phyloP scores from a whole-genome alignment of 2,113 vertebrate genomes.

The Bufo bufo region DNA sequence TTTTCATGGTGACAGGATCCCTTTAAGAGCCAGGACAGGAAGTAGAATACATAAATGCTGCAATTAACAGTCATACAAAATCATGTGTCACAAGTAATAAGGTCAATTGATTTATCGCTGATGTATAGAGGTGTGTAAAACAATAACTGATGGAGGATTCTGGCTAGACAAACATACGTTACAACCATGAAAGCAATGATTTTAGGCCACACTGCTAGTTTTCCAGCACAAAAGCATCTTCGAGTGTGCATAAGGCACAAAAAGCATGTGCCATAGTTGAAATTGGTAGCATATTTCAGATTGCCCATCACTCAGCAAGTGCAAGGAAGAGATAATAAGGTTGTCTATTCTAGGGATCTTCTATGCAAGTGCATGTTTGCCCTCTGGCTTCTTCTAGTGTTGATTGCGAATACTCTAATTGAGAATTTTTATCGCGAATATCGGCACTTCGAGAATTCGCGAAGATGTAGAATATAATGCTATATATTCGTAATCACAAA shows the following conservation, averaged over 20 bases:
- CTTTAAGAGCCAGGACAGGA: too few relatives aligned
- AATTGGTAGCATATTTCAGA: conserved; percentile 28
- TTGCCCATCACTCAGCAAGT: background rate
- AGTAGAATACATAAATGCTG: background rate
- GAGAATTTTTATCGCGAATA: too few relatives aligned
- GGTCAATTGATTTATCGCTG: background rate
- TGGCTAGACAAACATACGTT: background rate
- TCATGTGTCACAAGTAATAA: too few relatives aligned
- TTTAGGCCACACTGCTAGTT: background rate
- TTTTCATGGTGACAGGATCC: too few relatives aligned
- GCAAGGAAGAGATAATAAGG: background rate
- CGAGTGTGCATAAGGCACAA: background rate
- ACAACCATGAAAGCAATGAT: background rate
- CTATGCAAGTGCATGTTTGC: background rate
- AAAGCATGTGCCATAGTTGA: background rate
- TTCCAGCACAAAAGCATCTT: background rate
- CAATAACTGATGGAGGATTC: too few relatives aligned
- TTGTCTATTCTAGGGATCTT: background rate
- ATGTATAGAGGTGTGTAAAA: background rate
- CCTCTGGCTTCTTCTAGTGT: background rate
- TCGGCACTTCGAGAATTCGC: too few relatives aligned
- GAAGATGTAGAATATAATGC: too few relatives aligned
- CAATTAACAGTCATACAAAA: background rate
- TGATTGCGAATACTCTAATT: too few relatives aligned
- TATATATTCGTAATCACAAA: too few relatives aligned